phyloP scores from a whole-genome alignment of 2,113 vertebrate species.

The Brachyhypopomus gauderio region DNA sequence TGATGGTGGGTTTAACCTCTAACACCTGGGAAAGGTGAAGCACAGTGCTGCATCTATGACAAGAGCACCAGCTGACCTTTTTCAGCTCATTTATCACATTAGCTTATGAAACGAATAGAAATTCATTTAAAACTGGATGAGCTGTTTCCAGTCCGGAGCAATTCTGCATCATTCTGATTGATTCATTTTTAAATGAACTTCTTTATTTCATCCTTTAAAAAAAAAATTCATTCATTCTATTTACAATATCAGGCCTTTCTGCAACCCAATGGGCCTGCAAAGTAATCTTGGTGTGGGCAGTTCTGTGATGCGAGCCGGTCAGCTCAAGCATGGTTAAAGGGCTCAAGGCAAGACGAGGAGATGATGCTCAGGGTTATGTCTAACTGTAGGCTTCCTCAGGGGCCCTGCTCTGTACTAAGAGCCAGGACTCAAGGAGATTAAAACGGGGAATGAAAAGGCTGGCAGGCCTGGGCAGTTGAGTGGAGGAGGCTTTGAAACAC shows the following conservation, averaged over 20 bases:
- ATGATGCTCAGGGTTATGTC: slow-evolving; percentile 68
- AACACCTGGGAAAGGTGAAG: neutral
- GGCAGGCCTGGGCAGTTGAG: slow-evolving; percentile 28
- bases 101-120: slow-evolving; percentile 18
- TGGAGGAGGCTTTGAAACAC: slow-evolving; percentile 45
- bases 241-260: slow-evolving; percentile 17
- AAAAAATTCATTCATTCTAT: slow-evolving; percentile 18
- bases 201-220: neutral
- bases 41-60: slow-evolving; percentile 6
- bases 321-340: slow-evolving; percentile 64
- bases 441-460: slow-evolving; percentile 48
- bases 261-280: neutral
- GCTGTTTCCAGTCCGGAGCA: neutral
- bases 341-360: slow-evolving; percentile 66
- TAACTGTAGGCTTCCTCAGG: slow-evolving; percentile 55
- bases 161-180: neutral
- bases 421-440: slow-evolving; percentile 52
- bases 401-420: slow-evolving; percentile 59
- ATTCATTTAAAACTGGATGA: slow-evolving; percentile 7
- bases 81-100: slow-evolving; percentile 41
- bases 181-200: neutral
- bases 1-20: neutral
- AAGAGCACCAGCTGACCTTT: slow-evolving; percentile 36
- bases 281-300: slow-evolving; percentile 10
- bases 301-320: slow-evolving; percentile 6